Base-by-base conservation (phyloP, 2,888 invertebrate genomes). In the Cistogaster globosa region DNA sequence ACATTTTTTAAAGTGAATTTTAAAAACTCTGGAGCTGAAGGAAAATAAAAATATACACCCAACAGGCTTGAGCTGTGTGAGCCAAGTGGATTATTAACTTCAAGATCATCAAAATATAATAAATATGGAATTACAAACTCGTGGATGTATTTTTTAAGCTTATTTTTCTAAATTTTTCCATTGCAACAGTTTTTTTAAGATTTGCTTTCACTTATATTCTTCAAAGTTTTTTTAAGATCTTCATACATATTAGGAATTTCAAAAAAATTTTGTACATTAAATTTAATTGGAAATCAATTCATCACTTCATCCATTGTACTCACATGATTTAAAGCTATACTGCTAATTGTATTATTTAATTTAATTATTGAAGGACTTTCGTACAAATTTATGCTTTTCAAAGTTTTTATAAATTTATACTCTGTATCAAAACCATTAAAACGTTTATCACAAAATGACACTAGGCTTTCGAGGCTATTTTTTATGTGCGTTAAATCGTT, bases 11-110 rank as follows among this genome's bases (percentile, higher is more conserved):
- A n/a, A n/a, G n/a, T n/a, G n/a, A n/a, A n/a, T n/a, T n/a, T n/a
- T n/a, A n/a, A n/a, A n/a, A n/a, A n/a, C n/a, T n/a, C n/a, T n/a
- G n/a, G 72, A 55, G 74, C 67, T 38, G 80, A 72, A n/a, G 80
- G 80, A 20, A 80, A 80, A 11, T 45, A 57, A 20, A 72, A 72
- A 48, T 65, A 80, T 14, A 80, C 32, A n/a, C 65, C 80, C 38
- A 63, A 55, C 36, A 72, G 45, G 8, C 48, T 51, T 6, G 32
- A 74, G 18, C 38, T 48, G 38, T 71, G 69, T 42, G 76, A 60
- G 22, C 74, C 74, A 3, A 74, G n/a, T 5, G 62, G 72, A 8
- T 74, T 72, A 45, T 72, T 72, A 14, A 58, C 48, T 60, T 72
- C 60, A 48, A 72, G 26, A 32, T 72, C 71, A 48, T 72, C 71